These are phyloP conservation scores for Lasioglossum vierecki DNA, from an alignment of 2,888 invertebrate species.

Conservation along the genomic window DNA sequence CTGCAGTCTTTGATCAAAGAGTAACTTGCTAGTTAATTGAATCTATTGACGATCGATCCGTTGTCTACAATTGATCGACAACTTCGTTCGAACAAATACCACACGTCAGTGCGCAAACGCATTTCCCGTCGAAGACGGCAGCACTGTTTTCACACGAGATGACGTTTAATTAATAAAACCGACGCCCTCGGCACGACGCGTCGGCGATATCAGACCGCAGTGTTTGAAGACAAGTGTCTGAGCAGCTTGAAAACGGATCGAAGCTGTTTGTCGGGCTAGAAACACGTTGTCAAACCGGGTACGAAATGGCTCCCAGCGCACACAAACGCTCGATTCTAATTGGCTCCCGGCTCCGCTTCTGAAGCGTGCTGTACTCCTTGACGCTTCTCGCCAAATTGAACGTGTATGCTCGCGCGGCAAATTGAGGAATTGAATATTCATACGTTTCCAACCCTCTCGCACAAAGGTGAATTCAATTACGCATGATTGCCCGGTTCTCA, in stretches of 20 bases:
- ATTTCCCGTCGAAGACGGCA: background rate
- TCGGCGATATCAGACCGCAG: slow-evolving; percentile 44
- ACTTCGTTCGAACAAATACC: slow-evolving; percentile 25
- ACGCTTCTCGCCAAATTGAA: slow-evolving; percentile 78
- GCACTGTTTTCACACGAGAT: slow-evolving; percentile 43
- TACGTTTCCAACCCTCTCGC: slow-evolving; percentile 72
- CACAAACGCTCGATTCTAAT: slow-evolving; percentile 64
- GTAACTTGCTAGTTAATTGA: background rate
- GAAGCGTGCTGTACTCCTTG: slow-evolving; percentile 66
- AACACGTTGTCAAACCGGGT: slow-evolving; percentile 65
- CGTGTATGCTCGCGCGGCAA: slow-evolving; percentile 74
- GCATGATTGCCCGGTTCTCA: slow-evolving; percentile 79
- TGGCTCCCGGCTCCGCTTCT: slow-evolving; percentile 64
- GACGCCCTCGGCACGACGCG: background rate
- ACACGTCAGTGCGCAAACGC: background rate
- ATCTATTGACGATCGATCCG: background rate
- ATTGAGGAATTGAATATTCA: slow-evolving; percentile 82
- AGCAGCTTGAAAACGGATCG: slow-evolving; percentile 56
- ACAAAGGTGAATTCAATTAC: slow-evolving; percentile 83
- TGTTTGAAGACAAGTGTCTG: slow-evolving; percentile 71
- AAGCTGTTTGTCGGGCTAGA: slow-evolving; percentile 65
- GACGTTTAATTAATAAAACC: slow-evolving; percentile 59
- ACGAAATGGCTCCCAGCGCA: slow-evolving; percentile 57
- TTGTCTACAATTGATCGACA: background rate
- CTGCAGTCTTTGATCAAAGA: background rate